These are phyloP conservation scores for Lordiphosa andalusiaca DNA, from an alignment of 2,888 invertebrate genomes.

Conservation along the genomic window DNA sequence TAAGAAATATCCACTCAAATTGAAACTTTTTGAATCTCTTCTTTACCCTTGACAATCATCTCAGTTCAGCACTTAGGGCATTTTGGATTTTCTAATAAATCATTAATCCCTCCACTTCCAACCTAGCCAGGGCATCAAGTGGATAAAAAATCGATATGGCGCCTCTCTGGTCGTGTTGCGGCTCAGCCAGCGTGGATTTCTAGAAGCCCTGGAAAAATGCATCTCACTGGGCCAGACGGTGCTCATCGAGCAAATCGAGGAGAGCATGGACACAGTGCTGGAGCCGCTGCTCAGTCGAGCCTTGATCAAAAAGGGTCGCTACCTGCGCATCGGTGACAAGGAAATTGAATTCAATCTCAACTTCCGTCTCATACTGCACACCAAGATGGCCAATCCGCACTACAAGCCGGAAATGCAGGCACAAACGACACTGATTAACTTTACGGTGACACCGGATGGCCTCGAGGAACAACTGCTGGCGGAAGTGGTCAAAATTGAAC, in stretches of 20 bases:
- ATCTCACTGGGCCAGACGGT: slow-evolving; percentile 88
- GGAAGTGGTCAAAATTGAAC: slow-evolving; percentile 95
- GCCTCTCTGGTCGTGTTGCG: slow-evolving; percentile 87
- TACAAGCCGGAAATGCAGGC: slow-evolving; percentile 99
- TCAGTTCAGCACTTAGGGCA: too few relatives aligned
- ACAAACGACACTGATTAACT: slow-evolving; percentile 96
- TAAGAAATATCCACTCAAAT: too few relatives aligned
- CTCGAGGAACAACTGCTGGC: slow-evolving; percentile 97
- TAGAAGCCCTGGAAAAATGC: slow-evolving; percentile 90
- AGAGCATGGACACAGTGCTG: slow-evolving; percentile 94
- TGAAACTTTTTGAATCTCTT: too few relatives aligned
- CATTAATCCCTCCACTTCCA: not conserved
- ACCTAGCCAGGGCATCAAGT: slow-evolving; percentile 91
- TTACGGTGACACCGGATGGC: slow-evolving; percentile 96
- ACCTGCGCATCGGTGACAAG: slow-evolving; percentile 92
- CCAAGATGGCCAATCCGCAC: slow-evolving; percentile 97
- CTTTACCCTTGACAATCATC: too few relatives aligned
- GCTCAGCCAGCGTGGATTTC: slow-evolving; percentile 89
- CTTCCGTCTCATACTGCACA: slow-evolving; percentile 93
- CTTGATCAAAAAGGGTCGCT: slow-evolving; percentile 92
- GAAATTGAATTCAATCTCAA: slow-evolving; percentile 92
- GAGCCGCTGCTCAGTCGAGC: slow-evolving; percentile 94
- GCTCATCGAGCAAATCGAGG: slow-evolving; percentile 94
- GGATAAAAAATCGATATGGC: slow-evolving; percentile 95
- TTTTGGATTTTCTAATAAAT: not conserved